Conservation (phyloP, 1,140 invertebrate species). For the Psix sp. region DNA sequence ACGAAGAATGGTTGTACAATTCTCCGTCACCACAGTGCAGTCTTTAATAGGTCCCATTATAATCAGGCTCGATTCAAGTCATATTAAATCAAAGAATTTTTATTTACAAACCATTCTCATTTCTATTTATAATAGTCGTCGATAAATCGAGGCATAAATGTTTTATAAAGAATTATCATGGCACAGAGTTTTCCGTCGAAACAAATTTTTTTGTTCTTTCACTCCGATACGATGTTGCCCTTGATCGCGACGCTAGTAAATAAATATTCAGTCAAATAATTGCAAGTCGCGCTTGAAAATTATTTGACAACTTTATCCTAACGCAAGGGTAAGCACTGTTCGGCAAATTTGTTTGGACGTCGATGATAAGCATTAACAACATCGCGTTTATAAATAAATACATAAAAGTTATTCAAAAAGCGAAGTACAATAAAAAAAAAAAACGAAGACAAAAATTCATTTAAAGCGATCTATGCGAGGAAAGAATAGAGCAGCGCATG, state of each 20-base stretch:
- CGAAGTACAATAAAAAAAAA: conserved; percentile 40
- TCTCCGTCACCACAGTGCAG: conserved; percentile 25
- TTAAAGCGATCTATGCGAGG: conserved; percentile 29
- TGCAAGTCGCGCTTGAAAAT: conserved; percentile 42
- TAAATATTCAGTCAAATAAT: conserved; percentile 48
- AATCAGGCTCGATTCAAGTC: conserved; percentile 30
- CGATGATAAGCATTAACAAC: conserved; percentile 21
- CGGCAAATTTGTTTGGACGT: conserved; percentile 31
- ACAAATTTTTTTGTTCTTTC: conserved; percentile 37
- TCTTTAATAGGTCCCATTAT: conserved; percentile 24
- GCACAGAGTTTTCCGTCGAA: conserved; percentile 20
- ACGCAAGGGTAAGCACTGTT: conserved; percentile 29
- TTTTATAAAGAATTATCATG: conserved; percentile 48
- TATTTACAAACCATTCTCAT: conserved; percentile 60
- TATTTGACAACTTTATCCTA: conserved; percentile 50
- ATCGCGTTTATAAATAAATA: conserved; percentile 35
- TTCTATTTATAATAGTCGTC: conserved; percentile 58
- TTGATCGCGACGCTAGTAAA: conserved; percentile 32
- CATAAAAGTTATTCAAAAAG: conserved; percentile 31
- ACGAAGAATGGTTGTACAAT: conserved; percentile 55
- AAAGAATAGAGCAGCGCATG: conserved; percentile 31
- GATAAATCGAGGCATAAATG: conserved; percentile 56
- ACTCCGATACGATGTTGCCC: conserved; percentile 10
- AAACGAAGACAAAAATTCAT: conserved; percentile 40
- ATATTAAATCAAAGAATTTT: conserved; percentile 39